A percentile compares a stretch with the other conserved stretches of the same genome.
Evolutionary conservation across 2,113 vertebrate genomes (phyloP).

Genomic region (Melanocharis versteri): DNA sequence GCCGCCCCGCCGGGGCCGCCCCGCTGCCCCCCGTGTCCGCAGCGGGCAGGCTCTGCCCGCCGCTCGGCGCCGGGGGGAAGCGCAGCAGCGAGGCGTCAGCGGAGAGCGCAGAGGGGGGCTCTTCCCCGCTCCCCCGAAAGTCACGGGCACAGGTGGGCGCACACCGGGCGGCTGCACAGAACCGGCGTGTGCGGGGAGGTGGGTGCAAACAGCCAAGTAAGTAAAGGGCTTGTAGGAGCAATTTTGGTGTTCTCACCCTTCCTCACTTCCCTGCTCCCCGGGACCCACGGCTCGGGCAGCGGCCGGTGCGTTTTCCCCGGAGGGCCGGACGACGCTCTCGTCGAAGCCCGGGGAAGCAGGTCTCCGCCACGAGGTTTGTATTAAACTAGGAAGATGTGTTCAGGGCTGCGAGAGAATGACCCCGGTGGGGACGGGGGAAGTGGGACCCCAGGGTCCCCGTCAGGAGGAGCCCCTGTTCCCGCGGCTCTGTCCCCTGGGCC

Average conservation of each 20-base stretch:
- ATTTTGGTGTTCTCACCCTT: not conserved
- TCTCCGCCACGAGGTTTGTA: not conserved
- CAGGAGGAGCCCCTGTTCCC: not conserved
- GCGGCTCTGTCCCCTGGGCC: not conserved
- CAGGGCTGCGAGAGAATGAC: not conserved
- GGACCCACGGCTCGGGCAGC: not conserved
- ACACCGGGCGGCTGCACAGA: not conserved
- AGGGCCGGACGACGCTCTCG: not conserved
- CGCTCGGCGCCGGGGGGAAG: not conserved
- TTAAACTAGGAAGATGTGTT: too few relatives aligned
- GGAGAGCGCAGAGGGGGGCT: not conserved
- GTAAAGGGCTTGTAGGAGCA: not conserved
- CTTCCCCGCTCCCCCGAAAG: not conserved
- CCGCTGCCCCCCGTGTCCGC: not conserved
- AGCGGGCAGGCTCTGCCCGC: not conserved
- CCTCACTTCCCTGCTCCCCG: too few relatives aligned
- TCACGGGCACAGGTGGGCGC: not conserved
- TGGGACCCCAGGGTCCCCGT: rapidly evolving
- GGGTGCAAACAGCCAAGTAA: not conserved
- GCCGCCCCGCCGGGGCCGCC: not conserved
- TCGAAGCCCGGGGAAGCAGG: not conserved
- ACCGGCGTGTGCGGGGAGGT: rapidly evolving
- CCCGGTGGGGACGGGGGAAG: too few relatives aligned
- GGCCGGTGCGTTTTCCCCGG: too few relatives aligned
- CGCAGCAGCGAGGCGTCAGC: not conserved